phyloP scores from a whole-genome alignment of 1,140 invertebrate genomes.

The Ephestia elutella region DNA sequence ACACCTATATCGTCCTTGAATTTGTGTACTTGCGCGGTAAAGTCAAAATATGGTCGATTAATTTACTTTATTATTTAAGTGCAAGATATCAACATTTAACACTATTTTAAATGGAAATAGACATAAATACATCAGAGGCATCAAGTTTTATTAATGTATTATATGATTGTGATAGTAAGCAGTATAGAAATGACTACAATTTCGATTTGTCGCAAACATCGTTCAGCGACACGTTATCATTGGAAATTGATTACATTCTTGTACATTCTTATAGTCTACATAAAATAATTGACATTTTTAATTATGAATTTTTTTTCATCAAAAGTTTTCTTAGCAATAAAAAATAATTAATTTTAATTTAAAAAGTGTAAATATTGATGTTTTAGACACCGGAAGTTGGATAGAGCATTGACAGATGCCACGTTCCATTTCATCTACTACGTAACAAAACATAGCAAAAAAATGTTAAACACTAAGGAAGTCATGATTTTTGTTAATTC shows the following conservation, averaged over 20 bases:
- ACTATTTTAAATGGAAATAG: neutral
- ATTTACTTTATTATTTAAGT: neutral
- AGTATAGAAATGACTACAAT: neutral
- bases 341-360: neutral
- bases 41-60: constrained; percentile 49
- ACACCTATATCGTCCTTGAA: constrained; percentile 46
- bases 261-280: neutral
- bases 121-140: neutral
- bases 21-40: constrained; percentile 65
- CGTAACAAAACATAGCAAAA: neutral
- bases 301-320: neutral
- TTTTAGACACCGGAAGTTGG: neutral
- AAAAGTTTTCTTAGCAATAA: neutral
- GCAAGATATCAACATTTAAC: neutral
- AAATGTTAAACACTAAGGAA: neutral
- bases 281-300: neutral
- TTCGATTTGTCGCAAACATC: too few species aligned
- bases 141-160: neutral
- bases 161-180: neutral
- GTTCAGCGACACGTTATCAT: too few species aligned
- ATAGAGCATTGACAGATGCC: neutral
- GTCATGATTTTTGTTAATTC: too few species aligned
- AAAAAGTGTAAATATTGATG: constrained; percentile 4
- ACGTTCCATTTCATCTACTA: neutral
- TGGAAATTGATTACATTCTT: too few species aligned